phyloP scores from a whole-genome alignment of 2,113 vertebrate species.

The Varanus komodoensis region DNA sequence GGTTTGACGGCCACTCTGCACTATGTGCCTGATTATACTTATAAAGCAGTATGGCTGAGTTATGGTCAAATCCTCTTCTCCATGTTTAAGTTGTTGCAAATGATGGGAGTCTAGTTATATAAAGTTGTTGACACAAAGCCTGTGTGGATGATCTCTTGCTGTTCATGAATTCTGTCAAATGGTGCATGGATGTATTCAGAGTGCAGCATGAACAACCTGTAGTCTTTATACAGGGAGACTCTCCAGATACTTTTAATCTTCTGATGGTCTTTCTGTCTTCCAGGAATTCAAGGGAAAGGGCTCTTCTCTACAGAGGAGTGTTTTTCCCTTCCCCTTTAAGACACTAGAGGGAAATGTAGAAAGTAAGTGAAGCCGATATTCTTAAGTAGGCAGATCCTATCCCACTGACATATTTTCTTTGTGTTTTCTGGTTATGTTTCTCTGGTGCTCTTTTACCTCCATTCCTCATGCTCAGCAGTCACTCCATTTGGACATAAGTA shows the following conservation, averaged over 20 bases:
- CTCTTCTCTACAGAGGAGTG: not conserved
- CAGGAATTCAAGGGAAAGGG: not conserved
- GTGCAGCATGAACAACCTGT: not conserved
- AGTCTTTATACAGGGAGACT: not conserved
- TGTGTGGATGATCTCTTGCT: not conserved
- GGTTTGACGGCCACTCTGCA: not conserved
- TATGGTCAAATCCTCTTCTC: constrained; percentile 22
- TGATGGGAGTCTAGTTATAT: not conserved
- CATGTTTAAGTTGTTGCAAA: not conserved
- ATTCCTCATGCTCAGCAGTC: not conserved
- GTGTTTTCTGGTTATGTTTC: not conserved
- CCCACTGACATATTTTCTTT: not conserved
- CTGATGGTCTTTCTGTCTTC: not conserved
- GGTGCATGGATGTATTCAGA: not conserved
- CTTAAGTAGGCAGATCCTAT: not conserved
- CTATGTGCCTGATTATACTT: not conserved
- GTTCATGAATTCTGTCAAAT: not conserved
- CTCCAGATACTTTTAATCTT: not conserved
- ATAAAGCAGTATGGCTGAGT: constrained; percentile 28
- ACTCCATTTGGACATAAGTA: not conserved
- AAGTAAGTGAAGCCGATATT: not conserved
- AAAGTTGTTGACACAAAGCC: not conserved
- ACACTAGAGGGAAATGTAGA: not conserved
- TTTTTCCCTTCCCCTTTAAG: not conserved
- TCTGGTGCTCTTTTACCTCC: not conserved